Evolutionary conservation across 2,113 vertebrate species (phyloP).

Genomic region (Phyllopteryx taeniolatus): DNA sequence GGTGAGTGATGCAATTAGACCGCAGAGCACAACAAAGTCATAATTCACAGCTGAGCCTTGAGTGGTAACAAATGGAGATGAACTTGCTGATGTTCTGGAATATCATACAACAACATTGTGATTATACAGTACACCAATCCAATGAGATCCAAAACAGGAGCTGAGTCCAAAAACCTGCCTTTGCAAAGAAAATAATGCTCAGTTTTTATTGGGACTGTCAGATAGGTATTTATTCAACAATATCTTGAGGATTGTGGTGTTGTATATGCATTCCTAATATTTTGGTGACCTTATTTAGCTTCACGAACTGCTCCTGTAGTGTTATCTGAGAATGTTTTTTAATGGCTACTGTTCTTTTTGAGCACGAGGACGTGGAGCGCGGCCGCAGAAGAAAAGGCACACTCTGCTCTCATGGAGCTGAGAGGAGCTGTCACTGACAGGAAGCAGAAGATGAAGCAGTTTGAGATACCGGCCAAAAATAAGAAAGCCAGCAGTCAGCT

Average conservation of each 20-base stretch:
- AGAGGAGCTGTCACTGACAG: conserved; percentile 31
- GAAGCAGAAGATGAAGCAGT: conserved; percentile 5
- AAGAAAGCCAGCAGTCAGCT: conserved; percentile 18
- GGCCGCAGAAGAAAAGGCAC: background rate
- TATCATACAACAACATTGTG: background rate
- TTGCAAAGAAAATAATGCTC: background rate
- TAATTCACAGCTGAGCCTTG: conserved; percentile 5
- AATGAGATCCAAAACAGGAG: background rate
- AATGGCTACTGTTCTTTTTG: conserved; percentile 7
- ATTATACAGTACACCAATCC: background rate
- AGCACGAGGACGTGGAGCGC: background rate
- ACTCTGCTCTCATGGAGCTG: conserved; percentile 30
- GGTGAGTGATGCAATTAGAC: conserved; percentile 12
- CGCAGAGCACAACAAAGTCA: conserved; percentile 9
- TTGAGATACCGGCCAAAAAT: conserved; percentile 11
- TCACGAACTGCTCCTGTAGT: background rate
- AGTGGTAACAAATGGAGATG: conserved; percentile 3
- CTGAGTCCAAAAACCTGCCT: background rate
- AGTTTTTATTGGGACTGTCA: background rate
- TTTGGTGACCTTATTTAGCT: background rate
- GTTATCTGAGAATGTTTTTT: background rate
- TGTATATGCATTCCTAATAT: background rate
- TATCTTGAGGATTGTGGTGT: background rate
- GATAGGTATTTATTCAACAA: background rate
- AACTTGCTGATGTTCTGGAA: conserved; percentile 2